Conservation (phyloP, 2,888 invertebrate species). For the Tetranychus piercei region DNA sequence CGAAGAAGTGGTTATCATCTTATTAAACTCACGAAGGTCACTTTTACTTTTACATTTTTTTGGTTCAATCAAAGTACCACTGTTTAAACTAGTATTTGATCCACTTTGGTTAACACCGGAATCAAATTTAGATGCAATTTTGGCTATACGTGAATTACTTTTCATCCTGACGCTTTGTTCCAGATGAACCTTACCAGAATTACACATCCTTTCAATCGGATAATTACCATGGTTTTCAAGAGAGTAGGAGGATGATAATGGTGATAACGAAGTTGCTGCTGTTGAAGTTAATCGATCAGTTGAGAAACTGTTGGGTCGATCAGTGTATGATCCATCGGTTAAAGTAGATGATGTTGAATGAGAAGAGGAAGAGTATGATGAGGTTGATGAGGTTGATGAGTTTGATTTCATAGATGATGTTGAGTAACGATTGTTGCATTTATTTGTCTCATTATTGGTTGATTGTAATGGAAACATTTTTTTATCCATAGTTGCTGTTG, state of each 20-base stretch:
- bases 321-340: background rate
- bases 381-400: background rate
- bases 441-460: background rate
- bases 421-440: too few relatives aligned
- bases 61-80: background rate
- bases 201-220: background rate
- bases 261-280: background rate
- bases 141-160: background rate
- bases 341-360: background rate
- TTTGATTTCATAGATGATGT: too few relatives aligned
- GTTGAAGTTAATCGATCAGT: background rate
- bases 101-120: background rate
- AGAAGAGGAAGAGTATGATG: background rate
- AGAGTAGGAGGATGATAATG: background rate
- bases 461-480: background rate
- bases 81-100: background rate
- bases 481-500: background rate
- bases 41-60: background rate
- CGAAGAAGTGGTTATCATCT: background rate
- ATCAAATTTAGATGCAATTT: background rate
- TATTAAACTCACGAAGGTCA: background rate
- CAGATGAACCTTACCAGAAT: background rate
- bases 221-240: background rate
- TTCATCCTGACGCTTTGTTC: background rate
- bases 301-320: background rate